A percentile compares a stretch with the other conserved stretches of the same genome.
Conservation (phyloP, 2,888 invertebrate species). For the Lumbricus terrestris region DNA sequence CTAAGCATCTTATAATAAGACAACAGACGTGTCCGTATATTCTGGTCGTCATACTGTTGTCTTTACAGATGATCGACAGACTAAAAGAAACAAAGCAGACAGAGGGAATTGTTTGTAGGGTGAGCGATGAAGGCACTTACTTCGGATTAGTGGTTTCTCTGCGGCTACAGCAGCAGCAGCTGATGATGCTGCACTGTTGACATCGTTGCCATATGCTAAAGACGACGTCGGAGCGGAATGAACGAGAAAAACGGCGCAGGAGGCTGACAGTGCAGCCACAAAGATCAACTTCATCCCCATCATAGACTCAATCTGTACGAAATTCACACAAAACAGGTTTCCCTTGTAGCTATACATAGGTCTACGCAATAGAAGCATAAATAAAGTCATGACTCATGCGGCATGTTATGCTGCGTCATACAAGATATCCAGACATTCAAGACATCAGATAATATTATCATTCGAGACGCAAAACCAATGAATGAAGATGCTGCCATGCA, state of each 20-base stretch:
- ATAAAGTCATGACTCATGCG: background rate
- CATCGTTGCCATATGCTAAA: background rate
- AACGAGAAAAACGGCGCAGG: background rate
- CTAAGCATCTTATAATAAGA: background rate
- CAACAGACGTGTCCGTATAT: background rate
- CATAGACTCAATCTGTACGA: background rate
- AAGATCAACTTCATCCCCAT: background rate
- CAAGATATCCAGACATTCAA: background rate
- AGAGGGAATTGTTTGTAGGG: background rate
- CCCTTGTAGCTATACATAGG: too few relatives aligned
- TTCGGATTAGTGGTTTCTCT: background rate
- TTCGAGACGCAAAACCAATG: background rate
- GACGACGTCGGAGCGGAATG: background rate
- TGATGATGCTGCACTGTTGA: background rate
- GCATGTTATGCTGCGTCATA: background rate
- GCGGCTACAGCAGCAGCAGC: background rate
- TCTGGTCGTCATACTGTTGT: background rate
- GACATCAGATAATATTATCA: background rate
- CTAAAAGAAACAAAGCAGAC: background rate
- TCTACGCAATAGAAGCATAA: background rate
- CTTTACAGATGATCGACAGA: background rate
- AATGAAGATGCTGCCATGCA: background rate
- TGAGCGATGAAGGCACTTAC: background rate
- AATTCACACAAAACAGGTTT: background rate
- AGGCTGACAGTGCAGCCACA: background rate